Conservation (phyloP, 2,113 vertebrate species). For the Orthonyx spaldingii region DNA sequence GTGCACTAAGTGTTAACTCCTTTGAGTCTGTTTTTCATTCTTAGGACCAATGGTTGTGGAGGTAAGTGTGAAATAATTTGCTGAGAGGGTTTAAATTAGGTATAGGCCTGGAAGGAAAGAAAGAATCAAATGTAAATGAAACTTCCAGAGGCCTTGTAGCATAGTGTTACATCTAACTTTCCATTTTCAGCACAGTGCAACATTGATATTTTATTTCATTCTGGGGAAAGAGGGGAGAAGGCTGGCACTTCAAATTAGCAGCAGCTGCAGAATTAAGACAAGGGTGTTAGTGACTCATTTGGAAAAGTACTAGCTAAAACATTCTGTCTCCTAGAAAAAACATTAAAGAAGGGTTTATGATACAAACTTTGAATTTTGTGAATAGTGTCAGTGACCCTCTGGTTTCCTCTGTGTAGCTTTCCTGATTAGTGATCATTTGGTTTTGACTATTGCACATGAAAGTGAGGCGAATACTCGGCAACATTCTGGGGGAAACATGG, state of each 20-base stretch:
- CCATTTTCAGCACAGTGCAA: conserved; percentile 57
- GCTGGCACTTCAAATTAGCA: conserved; percentile 62
- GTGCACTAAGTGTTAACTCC: background rate
- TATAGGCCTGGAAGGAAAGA: background rate
- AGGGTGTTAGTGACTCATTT: conserved; percentile 66
- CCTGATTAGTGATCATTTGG: background rate
- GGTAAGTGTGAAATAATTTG: conserved; percentile 18
- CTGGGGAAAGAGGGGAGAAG: conserved; percentile 49
- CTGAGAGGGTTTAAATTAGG: background rate
- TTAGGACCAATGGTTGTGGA: background rate
- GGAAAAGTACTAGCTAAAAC: conserved; percentile 66
- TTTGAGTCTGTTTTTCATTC: background rate
- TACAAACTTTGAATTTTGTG: conserved; percentile 35
- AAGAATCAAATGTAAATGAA: background rate
- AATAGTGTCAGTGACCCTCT: background rate
- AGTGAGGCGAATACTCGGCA: background rate
- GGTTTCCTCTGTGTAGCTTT: background rate
- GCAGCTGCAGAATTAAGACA: conserved; percentile 65
- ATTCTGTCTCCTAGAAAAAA: conserved; percentile 59
- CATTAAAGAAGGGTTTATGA: conserved; percentile 19
- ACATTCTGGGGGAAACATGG: background rate
- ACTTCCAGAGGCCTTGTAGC: conserved; percentile 13
- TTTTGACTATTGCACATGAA: conserved; percentile 1
- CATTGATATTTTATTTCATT: conserved; percentile 61
- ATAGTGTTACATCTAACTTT: conserved; percentile 46